Conservation (phyloP, 2,113 vertebrate genomes). For the Oreotrochilus melanogaster region DNA sequence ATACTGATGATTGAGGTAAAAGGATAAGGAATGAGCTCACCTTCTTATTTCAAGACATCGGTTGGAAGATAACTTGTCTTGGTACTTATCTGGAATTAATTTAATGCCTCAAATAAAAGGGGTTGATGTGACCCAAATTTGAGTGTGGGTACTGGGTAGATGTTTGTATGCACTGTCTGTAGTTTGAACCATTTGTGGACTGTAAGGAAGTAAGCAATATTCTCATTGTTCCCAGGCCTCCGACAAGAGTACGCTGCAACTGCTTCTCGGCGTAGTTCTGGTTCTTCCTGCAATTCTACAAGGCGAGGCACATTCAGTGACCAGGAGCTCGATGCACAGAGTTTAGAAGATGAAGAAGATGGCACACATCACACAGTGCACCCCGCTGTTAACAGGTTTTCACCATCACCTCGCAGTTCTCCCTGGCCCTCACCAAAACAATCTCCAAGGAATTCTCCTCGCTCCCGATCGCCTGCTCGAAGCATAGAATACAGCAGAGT, state of each 20-base stretch:
- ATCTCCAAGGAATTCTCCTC: constrained; percentile 91
- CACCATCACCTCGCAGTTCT: constrained; percentile 93
- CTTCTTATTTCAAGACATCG: neutral
- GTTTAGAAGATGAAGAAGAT: constrained; percentile 97
- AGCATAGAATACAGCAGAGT: constrained; percentile 90
- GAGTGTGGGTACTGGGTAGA: neutral
- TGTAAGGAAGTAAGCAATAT: neutral
- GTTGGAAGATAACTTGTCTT: neutral
- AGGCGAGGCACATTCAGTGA: constrained; percentile 94
- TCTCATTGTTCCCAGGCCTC: constrained; percentile 82
- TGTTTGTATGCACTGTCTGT: neutral
- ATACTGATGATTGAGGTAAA: neutral
- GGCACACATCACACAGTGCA: constrained; percentile 87
- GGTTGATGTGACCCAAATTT: neutral
- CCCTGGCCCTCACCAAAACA: constrained; percentile 92
- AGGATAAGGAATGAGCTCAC: neutral
- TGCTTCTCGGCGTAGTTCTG: constrained; percentile 94
- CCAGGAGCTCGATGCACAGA: constrained; percentile 96
- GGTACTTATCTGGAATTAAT: neutral
- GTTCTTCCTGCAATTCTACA: constrained; percentile 95
- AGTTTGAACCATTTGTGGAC: neutral
- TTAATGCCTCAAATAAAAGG: neutral
- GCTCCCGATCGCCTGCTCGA: constrained; percentile 93
- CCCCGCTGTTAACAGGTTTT: constrained; percentile 89
- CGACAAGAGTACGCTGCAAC: constrained; percentile 95